These are phyloP conservation scores for Tragelaphus scriptus DNA, from an alignment of 2,113 vertebrate genomes.

Conservation along the genomic window DNA sequence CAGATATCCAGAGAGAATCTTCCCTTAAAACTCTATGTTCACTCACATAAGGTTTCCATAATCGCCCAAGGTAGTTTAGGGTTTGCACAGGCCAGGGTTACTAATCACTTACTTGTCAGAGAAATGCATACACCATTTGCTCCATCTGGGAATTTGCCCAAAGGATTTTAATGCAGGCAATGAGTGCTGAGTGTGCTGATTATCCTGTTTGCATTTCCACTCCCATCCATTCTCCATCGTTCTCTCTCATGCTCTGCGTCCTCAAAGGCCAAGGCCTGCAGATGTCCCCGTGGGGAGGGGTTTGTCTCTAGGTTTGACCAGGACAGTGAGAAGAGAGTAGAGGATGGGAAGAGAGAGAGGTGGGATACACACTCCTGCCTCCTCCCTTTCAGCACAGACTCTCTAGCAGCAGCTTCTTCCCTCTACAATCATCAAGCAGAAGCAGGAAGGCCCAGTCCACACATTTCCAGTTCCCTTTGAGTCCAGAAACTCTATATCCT, in stretches of 20 bases:
- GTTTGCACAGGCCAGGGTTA: background rate
- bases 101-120: background rate
- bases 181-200: background rate
- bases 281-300: background rate
- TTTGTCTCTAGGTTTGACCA: background rate
- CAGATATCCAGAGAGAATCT: background rate
- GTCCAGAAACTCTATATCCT: background rate
- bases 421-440: background rate
- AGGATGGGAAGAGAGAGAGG: background rate
- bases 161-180: background rate
- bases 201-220: background rate
- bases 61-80: background rate
- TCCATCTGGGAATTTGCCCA: background rate
- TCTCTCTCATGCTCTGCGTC: background rate
- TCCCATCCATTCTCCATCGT: background rate
- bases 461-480: background rate
- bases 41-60: background rate
- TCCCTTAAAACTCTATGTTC: background rate
- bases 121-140: background rate
- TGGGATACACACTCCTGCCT: background rate
- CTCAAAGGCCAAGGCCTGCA: background rate
- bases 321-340: background rate
- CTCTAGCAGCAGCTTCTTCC: background rate
- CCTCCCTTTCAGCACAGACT: background rate
- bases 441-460: accelerated